Conservation (phyloP, 92 coral and sea anemone genomes). For the Epizoanthus fatuus region DNA sequence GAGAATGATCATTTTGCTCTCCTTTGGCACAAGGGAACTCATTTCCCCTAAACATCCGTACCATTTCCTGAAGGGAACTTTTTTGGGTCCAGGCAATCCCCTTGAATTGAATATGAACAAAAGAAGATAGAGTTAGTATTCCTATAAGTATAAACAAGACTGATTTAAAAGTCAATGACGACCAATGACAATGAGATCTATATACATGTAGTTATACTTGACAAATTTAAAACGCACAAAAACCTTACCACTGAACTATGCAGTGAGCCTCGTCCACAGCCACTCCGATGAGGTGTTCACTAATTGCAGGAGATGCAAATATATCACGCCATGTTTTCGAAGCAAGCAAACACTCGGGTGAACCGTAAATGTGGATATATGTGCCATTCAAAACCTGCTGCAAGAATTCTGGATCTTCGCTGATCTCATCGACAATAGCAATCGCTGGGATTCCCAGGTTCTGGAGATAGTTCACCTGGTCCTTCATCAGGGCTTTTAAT, state of each 20-base stretch:
- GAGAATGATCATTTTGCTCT: slow-evolving; percentile 59
- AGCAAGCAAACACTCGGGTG: slow-evolving; percentile 73
- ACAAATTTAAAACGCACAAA: slow-evolving; percentile 38
- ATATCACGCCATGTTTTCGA: slow-evolving; percentile 61
- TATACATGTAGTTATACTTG: neutral
- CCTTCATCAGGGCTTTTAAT: slow-evolving; percentile 74
- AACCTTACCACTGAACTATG: slow-evolving; percentile 65
- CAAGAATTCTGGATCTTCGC: slow-evolving; percentile 52
- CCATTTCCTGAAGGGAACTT: slow-evolving; percentile 68
- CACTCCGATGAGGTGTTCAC: slow-evolving; percentile 59
- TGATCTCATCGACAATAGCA: slow-evolving; percentile 73
- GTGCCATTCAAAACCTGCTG: slow-evolving; percentile 62
- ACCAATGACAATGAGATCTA: neutral
- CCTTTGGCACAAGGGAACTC: slow-evolving; percentile 29
- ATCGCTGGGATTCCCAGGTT: slow-evolving; percentile 65
- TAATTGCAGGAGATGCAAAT: slow-evolving; percentile 41
- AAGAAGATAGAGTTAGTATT: neutral
- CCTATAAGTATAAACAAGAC: neutral
- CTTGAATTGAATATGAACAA: slow-evolving; percentile 9
- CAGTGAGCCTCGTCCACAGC: slow-evolving; percentile 83
- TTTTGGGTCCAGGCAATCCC: slow-evolving; percentile 4
- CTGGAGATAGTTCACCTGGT: slow-evolving; percentile 66
- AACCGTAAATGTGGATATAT: slow-evolving; percentile 64
- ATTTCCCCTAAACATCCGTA: slow-evolving; percentile 65
- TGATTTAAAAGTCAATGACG: neutral